Conservation (phyloP, 1,140 invertebrate genomes). For the Catajapyx aquilonaris region DNA sequence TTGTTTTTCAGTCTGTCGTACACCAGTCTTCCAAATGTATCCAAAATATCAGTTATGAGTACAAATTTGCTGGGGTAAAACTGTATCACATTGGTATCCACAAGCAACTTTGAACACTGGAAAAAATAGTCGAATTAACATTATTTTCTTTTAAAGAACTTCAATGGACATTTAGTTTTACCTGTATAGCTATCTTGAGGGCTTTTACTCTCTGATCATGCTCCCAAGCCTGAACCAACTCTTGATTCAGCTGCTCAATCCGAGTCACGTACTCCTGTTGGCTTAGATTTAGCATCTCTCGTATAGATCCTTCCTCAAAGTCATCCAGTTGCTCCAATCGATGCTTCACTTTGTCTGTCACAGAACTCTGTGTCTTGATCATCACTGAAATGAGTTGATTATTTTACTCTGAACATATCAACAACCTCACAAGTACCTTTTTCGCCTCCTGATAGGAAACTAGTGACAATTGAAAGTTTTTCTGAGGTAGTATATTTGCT, state of each 20-base stretch:
- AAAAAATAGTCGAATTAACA: conserved; percentile 16
- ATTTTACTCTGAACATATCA: too few species aligned
- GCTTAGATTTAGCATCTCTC: conserved; percentile 69
- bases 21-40: conserved; percentile 84
- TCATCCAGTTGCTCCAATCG: conserved; percentile 84
- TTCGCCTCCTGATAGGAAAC: conserved; percentile 57
- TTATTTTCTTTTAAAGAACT: conserved; percentile 2
- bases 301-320: conserved; percentile 71
- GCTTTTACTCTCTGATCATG: conserved; percentile 85
- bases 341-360: conserved; percentile 78
- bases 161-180: conserved; percentile 17
- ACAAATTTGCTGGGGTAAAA: conserved; percentile 98
- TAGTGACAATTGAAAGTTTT: conserved; percentile 71
- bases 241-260: conserved; percentile 75
- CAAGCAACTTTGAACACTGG: conserved; percentile 77
- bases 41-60: conserved; percentile 83
- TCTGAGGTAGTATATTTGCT: conserved; percentile 79
- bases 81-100: conserved; percentile 65
- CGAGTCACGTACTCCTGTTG: conserved; percentile 77
- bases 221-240: conserved; percentile 74
- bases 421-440: conserved; percentile 33
- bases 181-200: conserved; percentile 84
- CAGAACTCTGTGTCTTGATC: conserved; percentile 48
- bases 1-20: conserved; percentile 69
- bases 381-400: conserved; percentile 37